A percentile compares a stretch with the other conserved stretches of the same genome.
phyloP scores from a whole-genome alignment of 2,888 invertebrate species.

The Ornithoptera priamus region DNA sequence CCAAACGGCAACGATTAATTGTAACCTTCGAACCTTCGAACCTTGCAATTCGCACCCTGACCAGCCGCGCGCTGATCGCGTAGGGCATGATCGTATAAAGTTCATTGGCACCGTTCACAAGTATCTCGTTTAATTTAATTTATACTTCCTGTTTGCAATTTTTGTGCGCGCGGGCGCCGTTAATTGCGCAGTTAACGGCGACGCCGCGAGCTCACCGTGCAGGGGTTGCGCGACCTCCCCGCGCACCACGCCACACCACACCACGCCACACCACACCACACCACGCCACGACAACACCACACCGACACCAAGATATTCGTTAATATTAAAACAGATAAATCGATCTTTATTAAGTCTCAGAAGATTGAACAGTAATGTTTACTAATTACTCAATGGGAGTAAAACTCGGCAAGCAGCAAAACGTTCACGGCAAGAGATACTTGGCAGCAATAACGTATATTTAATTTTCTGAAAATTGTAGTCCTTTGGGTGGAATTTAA shows the following conservation, averaged over 20 bases:
- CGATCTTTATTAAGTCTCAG: too few relatives aligned
- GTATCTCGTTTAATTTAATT: constrained; percentile 14
- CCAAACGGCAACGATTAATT: too few relatives aligned
- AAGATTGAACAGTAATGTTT: too few relatives aligned
- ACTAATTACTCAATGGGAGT: too few relatives aligned
- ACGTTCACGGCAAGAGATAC: too few relatives aligned
- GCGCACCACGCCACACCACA: not conserved
- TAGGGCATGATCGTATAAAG: not conserved
- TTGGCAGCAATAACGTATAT: too few relatives aligned
- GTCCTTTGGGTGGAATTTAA: too few relatives aligned
- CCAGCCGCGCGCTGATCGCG: too few relatives aligned
- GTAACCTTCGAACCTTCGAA: too few relatives aligned
- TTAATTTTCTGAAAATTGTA: too few relatives aligned
- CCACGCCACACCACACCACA: constrained; percentile 12
- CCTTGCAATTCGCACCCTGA: too few relatives aligned
- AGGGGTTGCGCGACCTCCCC: constrained; percentile 2
- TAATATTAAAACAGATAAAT: not conserved
- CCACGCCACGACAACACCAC: not conserved
- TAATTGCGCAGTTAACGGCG: constrained; percentile 13
- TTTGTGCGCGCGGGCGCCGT: constrained; percentile 13
- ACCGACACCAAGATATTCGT: not conserved
- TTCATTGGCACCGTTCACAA: not conserved
- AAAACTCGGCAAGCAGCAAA: too few relatives aligned
- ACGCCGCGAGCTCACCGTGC: constrained; percentile 7
- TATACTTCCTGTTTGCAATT: constrained; percentile 20